Percentiles rank a stretch among this genome's conserved stretches.
Conservation (phyloP, 1,140 invertebrate genomes). For the Berghia stephanieae region DNA sequence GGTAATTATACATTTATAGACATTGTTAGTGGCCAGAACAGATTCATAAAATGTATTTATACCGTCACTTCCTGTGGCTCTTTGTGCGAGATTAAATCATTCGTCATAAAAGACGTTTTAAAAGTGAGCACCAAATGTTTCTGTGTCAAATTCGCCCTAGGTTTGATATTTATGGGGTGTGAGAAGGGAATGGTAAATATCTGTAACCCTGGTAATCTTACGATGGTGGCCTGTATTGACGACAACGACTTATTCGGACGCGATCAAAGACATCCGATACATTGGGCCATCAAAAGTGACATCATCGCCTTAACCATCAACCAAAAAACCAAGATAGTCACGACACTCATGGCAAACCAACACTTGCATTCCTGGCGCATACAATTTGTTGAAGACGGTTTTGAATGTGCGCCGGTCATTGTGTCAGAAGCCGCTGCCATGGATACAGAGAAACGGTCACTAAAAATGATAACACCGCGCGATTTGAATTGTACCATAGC, state of each 20-base stretch:
- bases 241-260: slow-evolving; percentile 1
- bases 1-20: slow-evolving; percentile 30
- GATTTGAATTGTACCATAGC: neutral
- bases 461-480: no score
- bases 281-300: neutral
- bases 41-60: slow-evolving; percentile 10
- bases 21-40: slow-evolving; percentile 13
- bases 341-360: slow-evolving; percentile 17
- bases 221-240: neutral
- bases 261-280: neutral
- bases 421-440: no score
- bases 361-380: slow-evolving; percentile 27
- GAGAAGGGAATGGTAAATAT: slow-evolving; percentile 25
- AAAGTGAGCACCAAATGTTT: slow-evolving; percentile 8
- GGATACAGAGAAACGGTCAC: no score
- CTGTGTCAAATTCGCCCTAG: slow-evolving; percentile 12
- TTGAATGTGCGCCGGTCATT: slow-evolving; percentile 20
- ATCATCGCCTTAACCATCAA: slow-evolving; percentile 11
- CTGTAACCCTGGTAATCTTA: slow-evolving; percentile 21
- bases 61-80: slow-evolving; percentile 24
- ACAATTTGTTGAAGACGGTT: neutral
- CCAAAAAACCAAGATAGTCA: slow-evolving; percentile 22
- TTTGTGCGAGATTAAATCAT: slow-evolving; percentile 21
- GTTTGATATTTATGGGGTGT: slow-evolving; percentile 22
- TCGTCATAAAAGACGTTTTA: slow-evolving; percentile 13